Base-by-base conservation (phyloP, 1,140 invertebrate genomes). In the Drosophila santomea region DNA sequence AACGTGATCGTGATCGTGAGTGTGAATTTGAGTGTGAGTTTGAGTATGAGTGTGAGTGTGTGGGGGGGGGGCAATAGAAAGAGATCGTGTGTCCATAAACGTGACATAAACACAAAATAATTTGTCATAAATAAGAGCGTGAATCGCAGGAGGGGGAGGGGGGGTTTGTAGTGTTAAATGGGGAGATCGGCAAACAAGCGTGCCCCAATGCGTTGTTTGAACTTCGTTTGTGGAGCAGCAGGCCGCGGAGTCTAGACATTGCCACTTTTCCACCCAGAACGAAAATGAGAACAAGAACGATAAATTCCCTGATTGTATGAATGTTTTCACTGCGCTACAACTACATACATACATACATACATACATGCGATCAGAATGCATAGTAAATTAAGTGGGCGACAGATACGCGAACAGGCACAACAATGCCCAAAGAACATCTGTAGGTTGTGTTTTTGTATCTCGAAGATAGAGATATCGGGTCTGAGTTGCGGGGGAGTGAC, bases 71-170 rank as follows among this genome's bases (percentile, higher is more conserved):
- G 44, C 45, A 44, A 66, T 59, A 54, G 20, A 17, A 36, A 23
- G 35, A 51, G 60, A 81, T 74, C 78, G 69, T 80, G 51, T 80
- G 74, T 62, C 56, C 67, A 47, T 50, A 86, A 86, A 86, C 83
- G 83, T 89, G 84, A 89, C 84, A 84, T 69, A 89, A 66, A 62
- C 74, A 59, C 67, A 59, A 78, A 89, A 60, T 75, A 84, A 79
- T 88, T 89, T 88, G 80, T 83, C 61, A 89, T 56, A 58, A 35
- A 6, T 20, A 15, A 8, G 41, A 25, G 23, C 23, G 23, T 5
- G 41, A 58, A 63, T 12, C 44, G 55, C n/a, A 39, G 35, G 41
- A 43, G 25, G 14, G 20, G 11, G 20, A 20, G 55, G 36, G 36
- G 52, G 55, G 20, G 41, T 15, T 0, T 1, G 7, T 28, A 36